Base-by-base conservation (phyloP, 2,113 vertebrate genomes). In the Chitala chitala region DNA sequence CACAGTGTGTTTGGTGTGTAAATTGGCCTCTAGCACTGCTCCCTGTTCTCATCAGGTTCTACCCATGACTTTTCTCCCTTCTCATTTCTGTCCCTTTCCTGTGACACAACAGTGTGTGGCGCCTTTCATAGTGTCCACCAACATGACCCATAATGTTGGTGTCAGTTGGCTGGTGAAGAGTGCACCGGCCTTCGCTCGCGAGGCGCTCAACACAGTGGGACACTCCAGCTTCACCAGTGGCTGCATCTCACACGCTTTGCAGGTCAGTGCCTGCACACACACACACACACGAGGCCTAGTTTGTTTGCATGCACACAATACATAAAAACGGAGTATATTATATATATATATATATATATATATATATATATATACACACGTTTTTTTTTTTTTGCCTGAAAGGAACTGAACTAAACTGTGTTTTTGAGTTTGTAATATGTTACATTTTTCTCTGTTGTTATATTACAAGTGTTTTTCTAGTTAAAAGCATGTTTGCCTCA, bases 141-240 rank as follows among this genome's bases (percentile, higher is more conserved):
- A 86, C 77, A 89, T 92, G 89, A 91, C 83, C 0, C 0, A 36
- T 0, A 79, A 84, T n/a, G 0, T 74, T 0, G 6, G 44, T 0
- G 64, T 36, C 15, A 85, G 71, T 68, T 17, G 48, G 33, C n/a
- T 87, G 0, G 66, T 91, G 17, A 85, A 87, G 81, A 84, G 61
- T 0, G 58, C 89, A 0, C 17, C 85, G 0, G 81, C 50, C 0
- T 94, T 82, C 5, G 89, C 75, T 40, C 20, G 15, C 3, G 84
- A 89, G 13, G 92, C 91, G 10, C 68, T 93, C 71, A 90, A 92
- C 85, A 92, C 91, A 0, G 89, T 92, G 40, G 92, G 90, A 8
- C 78, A 89, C 82, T 82, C 86, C 69, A 86, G 22, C 31, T 83
- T 82, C 77, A 92, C 88, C 74, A 75, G 77, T 1, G 91, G 91